These are phyloP conservation scores for Parambassis ranga DNA, from an alignment of 2,797 vertebrate species.

Conservation along the genomic window DNA sequence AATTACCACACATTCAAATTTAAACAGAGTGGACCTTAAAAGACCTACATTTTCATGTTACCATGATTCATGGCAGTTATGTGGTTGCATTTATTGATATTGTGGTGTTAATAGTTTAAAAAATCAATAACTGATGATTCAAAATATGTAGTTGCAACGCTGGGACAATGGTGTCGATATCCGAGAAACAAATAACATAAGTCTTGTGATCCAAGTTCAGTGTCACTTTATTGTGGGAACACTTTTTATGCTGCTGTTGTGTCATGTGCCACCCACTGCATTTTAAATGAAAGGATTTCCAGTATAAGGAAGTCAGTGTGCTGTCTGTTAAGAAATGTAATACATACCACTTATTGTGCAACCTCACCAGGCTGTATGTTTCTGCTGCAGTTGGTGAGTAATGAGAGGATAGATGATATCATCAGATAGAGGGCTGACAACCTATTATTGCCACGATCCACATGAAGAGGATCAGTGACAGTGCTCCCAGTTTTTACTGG, in stretches of 20 bases:
- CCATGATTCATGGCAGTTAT: too few species aligned
- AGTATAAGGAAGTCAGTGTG: conserved; percentile 17
- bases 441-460: not conserved
- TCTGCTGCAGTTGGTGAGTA: not conserved
- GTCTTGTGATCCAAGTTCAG: too few species aligned
- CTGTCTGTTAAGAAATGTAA: conserved; percentile 24
- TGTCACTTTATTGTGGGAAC: not conserved
- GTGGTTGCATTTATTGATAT: too few species aligned
- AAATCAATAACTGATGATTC: too few species aligned
- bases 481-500: conserved; percentile 2
- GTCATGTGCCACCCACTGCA: not conserved
- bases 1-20: too few species aligned
- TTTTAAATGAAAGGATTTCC: not conserved
- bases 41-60: too few species aligned
- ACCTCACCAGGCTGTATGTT: not conserved
- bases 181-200: not conserved
- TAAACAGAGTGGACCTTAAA: too few species aligned
- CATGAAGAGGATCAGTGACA: conserved; percentile 7
- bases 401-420: not conserved
- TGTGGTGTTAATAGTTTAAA: too few species aligned
- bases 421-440: not conserved
- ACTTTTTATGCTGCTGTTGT: not conserved
- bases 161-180: not conserved
- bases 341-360: not conserved
- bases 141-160: too few species aligned